Conservation (phyloP, 2,888 invertebrate species). For the Hofmannophila pseudospretella region DNA sequence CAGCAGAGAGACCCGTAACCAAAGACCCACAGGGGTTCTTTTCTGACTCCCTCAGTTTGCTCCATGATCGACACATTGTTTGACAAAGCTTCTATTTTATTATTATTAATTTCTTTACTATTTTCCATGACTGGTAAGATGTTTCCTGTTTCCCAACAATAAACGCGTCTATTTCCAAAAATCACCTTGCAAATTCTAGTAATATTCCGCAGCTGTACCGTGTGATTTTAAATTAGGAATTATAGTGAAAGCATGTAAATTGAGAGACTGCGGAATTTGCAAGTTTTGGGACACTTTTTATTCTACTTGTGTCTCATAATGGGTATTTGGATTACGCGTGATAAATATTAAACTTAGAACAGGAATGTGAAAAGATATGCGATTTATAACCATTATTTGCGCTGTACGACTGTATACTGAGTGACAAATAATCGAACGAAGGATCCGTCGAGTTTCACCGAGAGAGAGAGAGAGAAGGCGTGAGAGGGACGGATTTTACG, state of each 20-base stretch:
- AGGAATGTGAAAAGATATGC: constrained; percentile 23
- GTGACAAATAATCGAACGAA: not conserved
- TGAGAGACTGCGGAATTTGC: constrained; percentile 29
- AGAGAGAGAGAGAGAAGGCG: not conserved
- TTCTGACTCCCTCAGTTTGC: constrained; percentile 31
- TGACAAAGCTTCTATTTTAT: constrained; percentile 2
- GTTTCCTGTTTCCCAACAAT: not conserved
- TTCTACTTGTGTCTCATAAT: constrained; percentile 61
- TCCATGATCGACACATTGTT: constrained; percentile 10
- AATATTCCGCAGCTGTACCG: constrained; percentile 19
- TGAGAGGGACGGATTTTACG: not conserved
- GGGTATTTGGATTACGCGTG: constrained; percentile 38
- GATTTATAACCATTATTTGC: constrained; percentile 36
- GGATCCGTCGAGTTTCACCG: not conserved
- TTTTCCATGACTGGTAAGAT: constrained; percentile 11
- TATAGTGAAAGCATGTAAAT: constrained; percentile 36
- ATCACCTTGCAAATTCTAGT: constrained; percentile 3
- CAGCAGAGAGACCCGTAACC: constrained; percentile 97
- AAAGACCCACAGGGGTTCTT: constrained; percentile 89
- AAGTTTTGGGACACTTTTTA: constrained; percentile 37
- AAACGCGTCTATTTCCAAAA: constrained; percentile 5
- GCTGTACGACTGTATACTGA: constrained; percentile 35
- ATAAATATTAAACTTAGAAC: constrained; percentile 38
- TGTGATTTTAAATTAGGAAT: constrained; percentile 25
- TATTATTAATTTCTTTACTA: constrained; percentile 9